Conservation (phyloP, 1,140 invertebrate genomes). For the Calosoma granatense region DNA sequence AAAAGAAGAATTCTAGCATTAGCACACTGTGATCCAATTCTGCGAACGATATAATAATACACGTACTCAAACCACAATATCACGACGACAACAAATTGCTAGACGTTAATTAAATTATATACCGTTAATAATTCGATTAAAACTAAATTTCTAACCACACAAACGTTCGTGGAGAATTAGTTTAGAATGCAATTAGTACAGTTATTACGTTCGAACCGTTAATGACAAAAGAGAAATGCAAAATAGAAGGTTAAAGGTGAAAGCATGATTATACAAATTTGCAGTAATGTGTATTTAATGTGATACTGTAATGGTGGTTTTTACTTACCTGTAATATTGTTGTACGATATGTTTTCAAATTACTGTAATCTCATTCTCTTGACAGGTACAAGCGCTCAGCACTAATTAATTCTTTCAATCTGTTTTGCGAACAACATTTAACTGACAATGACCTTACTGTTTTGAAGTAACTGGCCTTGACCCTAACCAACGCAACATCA, state of each 20-base stretch:
- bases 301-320: too few relatives aligned
- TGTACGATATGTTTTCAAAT: not conserved
- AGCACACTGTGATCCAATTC: not conserved
- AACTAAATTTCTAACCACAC: too few relatives aligned
- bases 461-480: slow-evolving; percentile 10
- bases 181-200: not conserved
- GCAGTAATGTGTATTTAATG: too few relatives aligned
- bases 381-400: not conserved
- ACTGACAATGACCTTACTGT: slow-evolving; percentile 7
- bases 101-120: not conserved
- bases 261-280: too few relatives aligned
- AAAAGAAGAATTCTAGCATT: not conserved
- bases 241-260: slow-evolving; percentile 1
- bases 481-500: too few relatives aligned
- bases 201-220: too few relatives aligned
- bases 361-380: slow-evolving; percentile 1
- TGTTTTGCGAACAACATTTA: not conserved
- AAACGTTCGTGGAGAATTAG: too few relatives aligned
- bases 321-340: not conserved
- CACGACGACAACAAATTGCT: not conserved
- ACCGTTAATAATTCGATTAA: too few relatives aligned
- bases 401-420: slow-evolving; percentile 2
- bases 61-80: too few relatives aligned
- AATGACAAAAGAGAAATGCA: too few relatives aligned
- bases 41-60: too few relatives aligned